phyloP scores from a whole-genome alignment of 2,888 invertebrate genomes.

The Heliconius aoede region DNA sequence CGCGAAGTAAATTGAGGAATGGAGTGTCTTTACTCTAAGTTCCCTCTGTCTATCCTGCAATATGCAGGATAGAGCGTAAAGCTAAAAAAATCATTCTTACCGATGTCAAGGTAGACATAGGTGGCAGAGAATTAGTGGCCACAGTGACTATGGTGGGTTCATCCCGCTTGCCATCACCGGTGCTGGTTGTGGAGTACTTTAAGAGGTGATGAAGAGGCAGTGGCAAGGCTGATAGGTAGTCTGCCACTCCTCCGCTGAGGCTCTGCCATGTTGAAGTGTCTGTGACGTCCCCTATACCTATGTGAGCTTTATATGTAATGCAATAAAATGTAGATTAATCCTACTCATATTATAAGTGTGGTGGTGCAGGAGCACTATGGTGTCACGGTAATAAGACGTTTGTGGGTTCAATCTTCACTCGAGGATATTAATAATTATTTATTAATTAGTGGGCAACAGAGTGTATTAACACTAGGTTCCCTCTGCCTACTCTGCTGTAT shows the following conservation, averaged over 20 bases:
- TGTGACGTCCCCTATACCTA: constrained; percentile 77
- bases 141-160: constrained; percentile 80
- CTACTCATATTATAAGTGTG: neutral
- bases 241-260: constrained; percentile 91
- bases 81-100: constrained; percentile 52
- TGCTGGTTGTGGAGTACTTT: constrained; percentile 87
- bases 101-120: constrained; percentile 61
- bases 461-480: no score
- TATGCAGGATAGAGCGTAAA: neutral
- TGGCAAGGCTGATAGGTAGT: constrained; percentile 92
- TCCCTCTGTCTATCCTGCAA: no score
- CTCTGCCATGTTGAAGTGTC: constrained; percentile 87
- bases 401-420: no score
- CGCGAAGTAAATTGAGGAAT: neutral
- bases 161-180: constrained; percentile 89
- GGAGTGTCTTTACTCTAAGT: no score
- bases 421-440: no score
- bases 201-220: constrained; percentile 92
- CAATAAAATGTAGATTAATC: neutral
- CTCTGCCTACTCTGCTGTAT: no score
- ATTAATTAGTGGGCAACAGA: no score
- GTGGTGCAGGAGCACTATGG: no score
- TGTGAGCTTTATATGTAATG: neutral
- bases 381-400: no score
- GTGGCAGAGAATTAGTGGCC: constrained; percentile 61